Base-by-base conservation (phyloP, 2,113 vertebrate genomes). In the Chrysochloris asiatica region DNA sequence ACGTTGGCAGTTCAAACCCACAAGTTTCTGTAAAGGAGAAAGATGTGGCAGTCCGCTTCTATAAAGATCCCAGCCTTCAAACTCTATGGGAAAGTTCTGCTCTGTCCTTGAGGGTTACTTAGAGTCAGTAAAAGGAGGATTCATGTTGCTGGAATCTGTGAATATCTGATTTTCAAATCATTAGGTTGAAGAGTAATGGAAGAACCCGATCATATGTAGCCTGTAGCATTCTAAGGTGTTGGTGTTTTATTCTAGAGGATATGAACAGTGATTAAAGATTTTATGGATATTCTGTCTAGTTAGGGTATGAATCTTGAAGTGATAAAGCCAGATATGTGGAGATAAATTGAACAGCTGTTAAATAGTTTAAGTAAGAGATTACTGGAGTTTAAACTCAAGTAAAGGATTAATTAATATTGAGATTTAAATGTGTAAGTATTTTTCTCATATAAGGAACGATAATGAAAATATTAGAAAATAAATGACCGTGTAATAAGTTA, bases 401-500 rank as follows among this genome's bases (percentile, higher is more conserved):
- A 61, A 41, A 79, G 2, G 7, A 76, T 73, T 41, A 48, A 93
- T 79, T 80, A 65, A 54, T 48, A 83, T 80, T 83, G 82, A 80
- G n/a, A 3, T 80, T 4, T 56, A 69, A 79, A 56, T 79, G 28
- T 24, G 88, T 76, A 65, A 13, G 3, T 73, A 16, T 81, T 92
- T 90, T 92, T 88, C 52, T 56, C 26, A 90, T 92, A 72, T 83
- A 26, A 81, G 4, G 14, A 88, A 61, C 16, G 63, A 76, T 67
- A 90, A 93, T 43, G 9, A 92, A 24, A 72, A 63, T 16, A 56
- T 59, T 91, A 22, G 30, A 67, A 94, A 91, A 92, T 56, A 93
- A 93, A 89, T 81, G 72, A 69, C 9, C 69, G 85, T 24, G 45
- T 93, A 86, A 80, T 81, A 61, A 81, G 38, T 22, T 91, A 63